phyloP scores from a whole-genome alignment of 2,888 invertebrate genomes.

The Lasius fuliginosus region DNA sequence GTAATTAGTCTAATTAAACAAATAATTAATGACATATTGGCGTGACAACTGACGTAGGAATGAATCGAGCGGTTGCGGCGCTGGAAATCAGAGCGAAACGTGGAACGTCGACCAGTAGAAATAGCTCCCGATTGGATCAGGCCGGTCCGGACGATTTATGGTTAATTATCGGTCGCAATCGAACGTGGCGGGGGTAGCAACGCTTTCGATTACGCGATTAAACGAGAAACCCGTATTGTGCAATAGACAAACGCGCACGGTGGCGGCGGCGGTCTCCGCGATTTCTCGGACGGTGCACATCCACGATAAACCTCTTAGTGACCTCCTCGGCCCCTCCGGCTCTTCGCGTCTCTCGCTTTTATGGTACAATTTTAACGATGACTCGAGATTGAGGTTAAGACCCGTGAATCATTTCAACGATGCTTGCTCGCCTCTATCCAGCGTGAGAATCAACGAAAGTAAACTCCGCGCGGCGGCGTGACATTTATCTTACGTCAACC shows the following conservation, averaged over 20 bases:
- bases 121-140: constrained; percentile 60
- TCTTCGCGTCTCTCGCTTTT: constrained; percentile 44
- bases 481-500: constrained; percentile 64
- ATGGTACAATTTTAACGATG: constrained; percentile 63
- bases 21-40: constrained; percentile 17
- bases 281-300: constrained; percentile 51
- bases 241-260: constrained; percentile 55
- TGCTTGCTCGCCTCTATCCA: constrained; percentile 36
- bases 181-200: constrained; percentile 49
- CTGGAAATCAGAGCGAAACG: constrained; percentile 38
- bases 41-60: neutral
- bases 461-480: constrained; percentile 59
- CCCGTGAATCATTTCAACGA: constrained; percentile 52
- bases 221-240: constrained; percentile 60
- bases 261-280: constrained; percentile 31
- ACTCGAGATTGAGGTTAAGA: constrained; percentile 60
- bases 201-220: constrained; percentile 60
- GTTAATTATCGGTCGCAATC: constrained; percentile 75
- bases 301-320: constrained; percentile 53
- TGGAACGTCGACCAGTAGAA: constrained; percentile 48
- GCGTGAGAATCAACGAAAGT: constrained; percentile 58
- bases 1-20: constrained; percentile 2
- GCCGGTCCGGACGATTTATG: constrained; percentile 72
- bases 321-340: constrained; percentile 38
- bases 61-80: neutral